phyloP scores from a whole-genome alignment of 1,140 invertebrate genomes.

The Macrotrachela quadricornifera region DNA sequence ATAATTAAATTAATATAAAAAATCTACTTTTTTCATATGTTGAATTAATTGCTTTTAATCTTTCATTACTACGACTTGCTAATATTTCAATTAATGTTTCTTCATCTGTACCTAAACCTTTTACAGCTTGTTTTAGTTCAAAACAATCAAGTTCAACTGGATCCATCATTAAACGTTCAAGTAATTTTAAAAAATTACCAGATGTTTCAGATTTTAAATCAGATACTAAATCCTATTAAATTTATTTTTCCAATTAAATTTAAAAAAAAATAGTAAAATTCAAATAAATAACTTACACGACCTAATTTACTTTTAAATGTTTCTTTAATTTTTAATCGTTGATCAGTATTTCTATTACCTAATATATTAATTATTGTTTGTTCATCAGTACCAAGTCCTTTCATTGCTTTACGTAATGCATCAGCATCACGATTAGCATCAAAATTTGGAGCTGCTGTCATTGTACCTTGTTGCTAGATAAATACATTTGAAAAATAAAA shows the following conservation, averaged over 20 bases:
- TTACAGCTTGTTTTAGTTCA: slow-evolving; percentile 23
- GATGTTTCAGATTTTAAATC: slow-evolving; percentile 6
- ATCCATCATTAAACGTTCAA: slow-evolving; percentile 19
- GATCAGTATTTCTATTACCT: slow-evolving; percentile 59
- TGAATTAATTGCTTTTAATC: slow-evolving; percentile 55
- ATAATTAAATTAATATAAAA: slow-evolving; percentile 9
- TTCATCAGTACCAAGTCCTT: slow-evolving; percentile 50
- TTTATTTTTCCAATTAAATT: neutral
- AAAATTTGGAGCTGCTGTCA: slow-evolving; percentile 17
- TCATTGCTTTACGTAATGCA: slow-evolving; percentile 24
- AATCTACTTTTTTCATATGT: slow-evolving; percentile 55
- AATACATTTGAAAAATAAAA: neutral
- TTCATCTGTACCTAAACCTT: slow-evolving; percentile 39
- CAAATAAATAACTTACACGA: slow-evolving; percentile 40
- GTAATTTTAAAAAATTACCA: slow-evolving; percentile 18
- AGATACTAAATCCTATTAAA: neutral
- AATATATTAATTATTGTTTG: slow-evolving; percentile 71
- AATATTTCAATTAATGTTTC: slow-evolving; percentile 64
- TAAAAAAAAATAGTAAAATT: neutral
- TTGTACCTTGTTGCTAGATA: slow-evolving; percentile 16
- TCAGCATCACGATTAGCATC: slow-evolving; percentile 17
- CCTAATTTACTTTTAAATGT: slow-evolving; percentile 80
- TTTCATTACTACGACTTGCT: slow-evolving; percentile 61
- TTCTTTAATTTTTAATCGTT: slow-evolving; percentile 64
- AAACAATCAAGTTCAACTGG: slow-evolving; percentile 28